Percentiles rank a stretch among this genome's conserved stretches.
These are phyloP conservation scores for Orientallactaga sibirica DNA, from an alignment of 2,797 vertebrate genomes.

Conservation along the genomic window DNA sequence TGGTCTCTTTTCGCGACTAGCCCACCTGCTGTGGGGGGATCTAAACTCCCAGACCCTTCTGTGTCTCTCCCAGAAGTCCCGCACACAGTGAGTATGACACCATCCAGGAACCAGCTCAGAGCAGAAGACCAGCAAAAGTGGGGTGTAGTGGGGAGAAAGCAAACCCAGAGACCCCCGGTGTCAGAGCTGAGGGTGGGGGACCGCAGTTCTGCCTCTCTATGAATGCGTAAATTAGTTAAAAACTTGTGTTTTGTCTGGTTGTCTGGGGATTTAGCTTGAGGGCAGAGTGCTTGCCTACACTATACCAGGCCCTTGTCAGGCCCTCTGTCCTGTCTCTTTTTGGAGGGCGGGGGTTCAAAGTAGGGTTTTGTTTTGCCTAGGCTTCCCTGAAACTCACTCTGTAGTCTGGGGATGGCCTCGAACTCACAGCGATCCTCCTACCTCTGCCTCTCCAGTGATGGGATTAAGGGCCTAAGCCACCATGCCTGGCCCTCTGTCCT, in stretches of 20 bases:
- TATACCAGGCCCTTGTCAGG: background rate
- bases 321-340: background rate
- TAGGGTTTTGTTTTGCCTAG: no score
- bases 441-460: no score
- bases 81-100: constrained; percentile 29
- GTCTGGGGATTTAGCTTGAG: background rate
- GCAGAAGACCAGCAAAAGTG: background rate
- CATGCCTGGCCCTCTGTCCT: background rate
- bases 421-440: no score
- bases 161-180: background rate
- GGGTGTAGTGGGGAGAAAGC: background rate
- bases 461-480: no score
- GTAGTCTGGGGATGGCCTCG: no score
- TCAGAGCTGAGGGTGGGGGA: background rate
- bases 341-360: no score
- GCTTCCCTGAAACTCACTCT: no score
- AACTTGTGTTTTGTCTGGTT: background rate
- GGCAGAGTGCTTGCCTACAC: background rate
- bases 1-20: constrained; percentile 34
- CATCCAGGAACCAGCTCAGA: background rate
- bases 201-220: background rate
- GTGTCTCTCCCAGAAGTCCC: background rate
- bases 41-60: background rate
- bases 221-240: background rate
- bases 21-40: background rate